A percentile compares a stretch with the other conserved stretches of the same genome.
These are phyloP conservation scores for Leptinotarsa tumamoca DNA, from an alignment of 2,888 invertebrate species.

Conservation along the genomic window DNA sequence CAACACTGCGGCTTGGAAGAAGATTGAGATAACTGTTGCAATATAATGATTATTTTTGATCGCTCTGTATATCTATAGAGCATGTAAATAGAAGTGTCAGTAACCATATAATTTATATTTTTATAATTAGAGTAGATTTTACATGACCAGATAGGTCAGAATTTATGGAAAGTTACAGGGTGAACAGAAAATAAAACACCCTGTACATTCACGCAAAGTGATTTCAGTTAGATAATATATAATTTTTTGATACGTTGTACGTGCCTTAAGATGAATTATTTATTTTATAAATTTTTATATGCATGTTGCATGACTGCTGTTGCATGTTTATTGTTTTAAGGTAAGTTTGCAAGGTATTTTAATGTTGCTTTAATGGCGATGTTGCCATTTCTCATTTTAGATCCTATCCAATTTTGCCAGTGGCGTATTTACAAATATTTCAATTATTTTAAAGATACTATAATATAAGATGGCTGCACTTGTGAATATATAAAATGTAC, in stretches of 20 bases:
- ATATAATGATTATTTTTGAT: conserved; percentile 13
- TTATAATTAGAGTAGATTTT: conserved; percentile 8
- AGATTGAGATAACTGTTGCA: neutral
- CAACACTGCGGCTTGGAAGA: neutral
- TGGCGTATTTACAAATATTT: conserved; percentile 7
- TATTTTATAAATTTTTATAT: conserved; percentile 34
- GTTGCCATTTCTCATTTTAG: conserved; percentile 30
- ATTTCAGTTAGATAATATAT: conserved; percentile 29
- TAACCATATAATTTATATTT: conserved; percentile 17
- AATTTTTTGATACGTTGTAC: conserved; percentile 24
- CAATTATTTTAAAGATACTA: too few relatives aligned
- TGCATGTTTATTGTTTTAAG: conserved; percentile 34
- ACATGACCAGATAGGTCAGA: conserved; percentile 8
- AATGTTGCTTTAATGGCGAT: conserved; percentile 32
- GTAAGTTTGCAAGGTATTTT: conserved; percentile 33
- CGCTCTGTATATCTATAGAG: conserved; percentile 20
- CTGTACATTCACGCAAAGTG: conserved; percentile 17
- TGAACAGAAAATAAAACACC: neutral
- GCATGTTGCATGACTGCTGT: conserved; percentile 24
- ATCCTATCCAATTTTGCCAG: neutral
- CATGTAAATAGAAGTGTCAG: conserved; percentile 14
- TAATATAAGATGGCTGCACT: too few relatives aligned
- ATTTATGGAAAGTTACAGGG: neutral
- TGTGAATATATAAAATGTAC: neutral
- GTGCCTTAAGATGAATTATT: conserved; percentile 32